phyloP scores from a whole-genome alignment of 1,140 invertebrate species.

The Zophobas atratus region DNA sequence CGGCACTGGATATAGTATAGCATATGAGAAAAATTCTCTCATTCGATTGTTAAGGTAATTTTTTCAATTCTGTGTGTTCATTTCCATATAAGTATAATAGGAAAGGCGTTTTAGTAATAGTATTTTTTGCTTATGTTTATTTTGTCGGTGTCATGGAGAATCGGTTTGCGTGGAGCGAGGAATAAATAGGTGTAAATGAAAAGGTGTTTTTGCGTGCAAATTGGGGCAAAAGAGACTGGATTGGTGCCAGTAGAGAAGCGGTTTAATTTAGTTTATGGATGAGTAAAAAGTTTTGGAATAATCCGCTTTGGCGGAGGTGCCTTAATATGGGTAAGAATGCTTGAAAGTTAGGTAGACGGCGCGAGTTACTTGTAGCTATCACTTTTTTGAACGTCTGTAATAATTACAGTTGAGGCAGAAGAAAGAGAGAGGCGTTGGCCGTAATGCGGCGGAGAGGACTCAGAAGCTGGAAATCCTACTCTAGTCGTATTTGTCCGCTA shows the following conservation, averaged over 20 bases:
- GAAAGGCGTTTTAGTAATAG: too few species aligned
- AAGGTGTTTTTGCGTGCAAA: constrained; percentile 32
- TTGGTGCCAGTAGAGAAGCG: constrained; percentile 36
- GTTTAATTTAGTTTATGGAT: constrained; percentile 33
- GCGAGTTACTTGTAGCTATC: constrained; percentile 42
- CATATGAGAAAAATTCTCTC: too few species aligned
- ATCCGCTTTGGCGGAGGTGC: constrained; percentile 35
- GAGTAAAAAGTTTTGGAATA: constrained; percentile 34
- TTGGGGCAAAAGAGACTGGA: constrained; percentile 33
- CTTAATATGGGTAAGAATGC: constrained; percentile 29
- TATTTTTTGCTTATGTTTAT: too few species aligned
- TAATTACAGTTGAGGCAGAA: constrained; percentile 53
- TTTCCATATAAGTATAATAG: too few species aligned
- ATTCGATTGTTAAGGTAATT: too few species aligned
- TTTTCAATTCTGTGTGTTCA: too few species aligned
- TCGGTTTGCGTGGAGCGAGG: background rate
- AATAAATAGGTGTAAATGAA: constrained; percentile 23
- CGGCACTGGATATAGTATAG: too few species aligned
- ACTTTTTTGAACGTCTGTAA: constrained; percentile 49
- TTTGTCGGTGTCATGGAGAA: too few species aligned
- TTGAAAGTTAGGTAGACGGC: constrained; percentile 39
- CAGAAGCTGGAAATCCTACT: constrained; percentile 65
- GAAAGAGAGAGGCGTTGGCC: constrained; percentile 58
- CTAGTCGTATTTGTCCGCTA: constrained; percentile 66
- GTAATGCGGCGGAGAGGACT: constrained; percentile 63